Conservation (phyloP, 2,113 vertebrate genomes). For the Syngnathus scovelli region DNA sequence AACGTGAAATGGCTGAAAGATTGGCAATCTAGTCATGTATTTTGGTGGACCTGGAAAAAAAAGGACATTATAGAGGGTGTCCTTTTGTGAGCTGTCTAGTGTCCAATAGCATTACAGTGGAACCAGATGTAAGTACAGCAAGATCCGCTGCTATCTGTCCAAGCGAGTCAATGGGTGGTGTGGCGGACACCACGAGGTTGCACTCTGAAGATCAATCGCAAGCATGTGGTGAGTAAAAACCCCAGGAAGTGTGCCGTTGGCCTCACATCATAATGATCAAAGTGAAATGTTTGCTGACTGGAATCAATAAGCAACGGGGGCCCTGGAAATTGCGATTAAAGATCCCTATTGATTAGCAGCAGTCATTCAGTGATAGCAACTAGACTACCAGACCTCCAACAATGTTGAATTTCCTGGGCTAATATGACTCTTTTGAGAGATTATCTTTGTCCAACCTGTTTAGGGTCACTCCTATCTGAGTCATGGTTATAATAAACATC, state of each 20-base stretch:
- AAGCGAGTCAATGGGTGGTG: slow-evolving; percentile 23
- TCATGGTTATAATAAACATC: not conserved
- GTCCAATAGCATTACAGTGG: not conserved
- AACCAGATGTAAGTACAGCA: not conserved
- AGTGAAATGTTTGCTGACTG: slow-evolving; percentile 67
- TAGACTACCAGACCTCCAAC: slow-evolving; percentile 30
- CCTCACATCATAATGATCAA: slow-evolving; percentile 65
- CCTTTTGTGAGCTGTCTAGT: not conserved
- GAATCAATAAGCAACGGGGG: slow-evolving; percentile 65
- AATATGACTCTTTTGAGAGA: slow-evolving; percentile 38
- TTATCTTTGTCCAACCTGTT: slow-evolving; percentile 34
- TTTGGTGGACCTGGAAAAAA: not conserved
- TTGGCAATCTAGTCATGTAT: not conserved
- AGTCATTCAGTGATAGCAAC: slow-evolving; percentile 46
- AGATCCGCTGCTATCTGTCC: not conserved
- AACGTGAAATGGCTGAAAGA: not conserved
- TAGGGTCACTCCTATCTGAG: slow-evolving; percentile 4
- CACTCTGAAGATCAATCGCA: slow-evolving; percentile 51
- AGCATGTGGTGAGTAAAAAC: slow-evolving; percentile 43
- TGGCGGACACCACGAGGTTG: slow-evolving; percentile 35
- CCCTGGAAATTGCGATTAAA: slow-evolving; percentile 70
- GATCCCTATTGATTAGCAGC: slow-evolving; percentile 57
- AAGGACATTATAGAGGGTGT: not conserved
- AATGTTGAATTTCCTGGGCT: slow-evolving; percentile 30
- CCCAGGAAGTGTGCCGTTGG: slow-evolving; percentile 56